Base-by-base conservation (phyloP, 2,888 invertebrate species). In the Hypolimnas misippus region DNA sequence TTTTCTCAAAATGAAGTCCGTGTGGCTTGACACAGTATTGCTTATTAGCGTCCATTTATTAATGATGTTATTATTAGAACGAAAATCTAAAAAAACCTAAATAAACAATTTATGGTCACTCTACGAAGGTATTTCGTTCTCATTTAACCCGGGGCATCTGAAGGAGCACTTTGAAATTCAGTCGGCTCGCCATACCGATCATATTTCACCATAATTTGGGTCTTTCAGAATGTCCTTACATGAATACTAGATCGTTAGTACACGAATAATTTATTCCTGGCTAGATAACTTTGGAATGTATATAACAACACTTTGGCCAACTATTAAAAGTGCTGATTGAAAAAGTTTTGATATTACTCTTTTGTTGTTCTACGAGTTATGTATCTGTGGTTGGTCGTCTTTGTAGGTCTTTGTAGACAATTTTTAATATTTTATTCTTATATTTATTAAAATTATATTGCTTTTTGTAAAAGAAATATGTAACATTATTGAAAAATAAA, bases 111-210 rank as follows among this genome's bases (percentile, higher is more conserved):
- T 14, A 38, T 35, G 29, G 55, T 52, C 46, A 61, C 40, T 10
- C 64, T 64, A 53, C 52, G 31, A n/a, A n/a, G 44, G 35, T 60
- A 63, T 63, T 63, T 63, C 33, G 29, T 52, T 21, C 35, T 55
- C 51, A 60, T 56, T 63, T 56, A 38, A 10, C 42, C 4, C 16
- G 17, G 29, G 31, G 49, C 29, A 31, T 60, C 21, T 57, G 4
- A 25, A 1, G 42, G 51, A 35, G 51, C 33, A 51, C 19, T 17
- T 62, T 7, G 50, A 33, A 54, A 54, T 59, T 54, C 40, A 46
- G 38, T 42, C 21, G 29, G 16, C 8, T 12, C 51, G 31, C 29
- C 38, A 53, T 61, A 56, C 52, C 60, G 19, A 51, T 63, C 38
- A 52, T 60, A 60, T 59, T 58, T 42, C 40, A 40, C n/a, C 12